Evolutionary conservation across 2,797 vertebrate species (phyloP).

Genomic region (Lates japonicus): DNA sequence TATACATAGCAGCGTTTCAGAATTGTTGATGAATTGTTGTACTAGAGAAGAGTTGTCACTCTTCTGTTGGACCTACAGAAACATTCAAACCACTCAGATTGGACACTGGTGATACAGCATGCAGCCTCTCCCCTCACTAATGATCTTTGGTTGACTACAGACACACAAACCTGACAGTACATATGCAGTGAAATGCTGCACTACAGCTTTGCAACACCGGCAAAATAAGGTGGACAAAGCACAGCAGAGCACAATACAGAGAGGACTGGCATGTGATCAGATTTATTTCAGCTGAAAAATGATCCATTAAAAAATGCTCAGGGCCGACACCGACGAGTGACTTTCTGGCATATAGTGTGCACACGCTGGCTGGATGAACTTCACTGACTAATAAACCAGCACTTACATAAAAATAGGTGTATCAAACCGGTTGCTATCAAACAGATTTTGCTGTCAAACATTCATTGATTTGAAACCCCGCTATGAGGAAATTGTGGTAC

Average conservation of each 20-base stretch:
- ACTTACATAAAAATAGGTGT: neutral
- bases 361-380: neutral
- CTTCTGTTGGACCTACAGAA: too few relatives aligned
- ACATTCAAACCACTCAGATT: neutral
- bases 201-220: neutral
- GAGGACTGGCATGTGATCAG: too few relatives aligned
- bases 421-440: neutral
- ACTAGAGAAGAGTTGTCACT: too few relatives aligned
- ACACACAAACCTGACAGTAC: too few relatives aligned
- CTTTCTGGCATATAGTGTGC: neutral
- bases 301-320: neutral
- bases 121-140: neutral
- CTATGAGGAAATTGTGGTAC: too few relatives aligned
- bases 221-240: neutral
- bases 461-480: too few relatives aligned
- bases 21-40: too few relatives aligned
- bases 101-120: neutral
- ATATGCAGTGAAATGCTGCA: neutral
- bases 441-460: neutral
- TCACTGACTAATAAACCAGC: neutral
- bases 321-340: too few relatives aligned
- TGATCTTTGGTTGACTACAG: neutral
- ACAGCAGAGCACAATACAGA: neutral
- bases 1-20: too few relatives aligned
- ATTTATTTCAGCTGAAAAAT: neutral